Evolutionary conservation across 37 sponge, comb jelly and placozoan species (phyloP), one percentile per base, ranked within the genome.

Genomic region (Trichoplax adhaerens): DNA sequence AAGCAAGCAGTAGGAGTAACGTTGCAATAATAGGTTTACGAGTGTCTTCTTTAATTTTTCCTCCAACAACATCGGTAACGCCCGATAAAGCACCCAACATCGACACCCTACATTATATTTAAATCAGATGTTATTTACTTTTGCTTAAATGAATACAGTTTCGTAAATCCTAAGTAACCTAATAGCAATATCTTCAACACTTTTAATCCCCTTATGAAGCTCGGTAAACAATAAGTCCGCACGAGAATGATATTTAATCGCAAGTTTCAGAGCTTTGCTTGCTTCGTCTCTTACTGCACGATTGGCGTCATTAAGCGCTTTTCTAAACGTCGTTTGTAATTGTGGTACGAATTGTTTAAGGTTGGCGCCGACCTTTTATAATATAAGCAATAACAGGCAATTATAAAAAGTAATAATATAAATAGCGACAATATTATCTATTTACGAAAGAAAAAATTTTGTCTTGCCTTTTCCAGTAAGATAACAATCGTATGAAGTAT

Each of bases 311-410:
- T 78, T 82, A 69, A 94, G 85, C 3, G 95, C 85, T 69, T 94
- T 94, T 55, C 89, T 68, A 71, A 91, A 94, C n/a, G 95, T 91
- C 3, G 95, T 94, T 74, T 94, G 95, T 7, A 94, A 78, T 71
- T 94, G 95, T 0, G 95, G 87, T 50, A 94, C 69, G 58, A 94
- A 83, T 0, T 87, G 73, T 70, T 89, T 94, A 46, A 87, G 86
- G 53, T 87, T 87, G 4, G 68, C 65, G 1, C 91, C 91, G 54
- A 83, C 88, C 84, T 83, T 8, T 48, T 48, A 61, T 5, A 72
- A 10, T 62, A 29, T 29, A 29, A 29, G 29, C 29, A 29, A 29
- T 29, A 29, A 29, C 29, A 29, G 29, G 29, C 29, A 29, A 29
- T 29, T 29, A 29, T 29, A 29, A 29, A 29, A 29, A 29, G 29